phyloP scores from a whole-genome alignment of 2,113 vertebrate species.

The Protobothrops flavoviridis region DNA sequence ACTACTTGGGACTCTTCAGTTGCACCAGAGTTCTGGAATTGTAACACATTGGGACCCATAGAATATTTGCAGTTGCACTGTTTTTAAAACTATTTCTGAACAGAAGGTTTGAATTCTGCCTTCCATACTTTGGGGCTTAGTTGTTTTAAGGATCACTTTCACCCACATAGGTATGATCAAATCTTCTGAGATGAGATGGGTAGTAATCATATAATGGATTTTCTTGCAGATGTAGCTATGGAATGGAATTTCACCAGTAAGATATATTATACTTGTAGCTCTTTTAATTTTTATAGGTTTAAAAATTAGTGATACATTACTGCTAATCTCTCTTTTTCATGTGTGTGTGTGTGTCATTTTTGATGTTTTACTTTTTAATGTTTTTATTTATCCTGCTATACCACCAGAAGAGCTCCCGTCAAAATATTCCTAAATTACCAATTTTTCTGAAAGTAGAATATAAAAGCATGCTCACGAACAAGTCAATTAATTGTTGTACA shows the following conservation, averaged over 20 bases:
- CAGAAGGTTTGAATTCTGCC: not conserved
- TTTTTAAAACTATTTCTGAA: not conserved
- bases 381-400: not conserved
- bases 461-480: not conserved
- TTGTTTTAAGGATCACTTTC: not conserved
- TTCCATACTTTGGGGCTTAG: not conserved
- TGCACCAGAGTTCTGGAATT: not conserved
- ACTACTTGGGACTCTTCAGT: not conserved
- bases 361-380: not conserved
- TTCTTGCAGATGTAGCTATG: not conserved
- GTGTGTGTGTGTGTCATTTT: not conserved
- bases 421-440: not conserved
- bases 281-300: not conserved
- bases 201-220: not conserved
- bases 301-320: not conserved
- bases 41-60: not conserved
- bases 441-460: not conserved
- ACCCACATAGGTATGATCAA: not conserved
- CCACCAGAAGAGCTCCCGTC: not conserved
- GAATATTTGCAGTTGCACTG: not conserved
- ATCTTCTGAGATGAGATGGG: not conserved
- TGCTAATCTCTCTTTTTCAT: not conserved
- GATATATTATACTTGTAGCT: not conserved
- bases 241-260: not conserved
- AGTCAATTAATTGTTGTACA: not conserved